Percentiles rank a stretch among this genome's conserved stretches.
Conservation (phyloP, 2,888 invertebrate species). For the Drosophila neonasuta region DNA sequence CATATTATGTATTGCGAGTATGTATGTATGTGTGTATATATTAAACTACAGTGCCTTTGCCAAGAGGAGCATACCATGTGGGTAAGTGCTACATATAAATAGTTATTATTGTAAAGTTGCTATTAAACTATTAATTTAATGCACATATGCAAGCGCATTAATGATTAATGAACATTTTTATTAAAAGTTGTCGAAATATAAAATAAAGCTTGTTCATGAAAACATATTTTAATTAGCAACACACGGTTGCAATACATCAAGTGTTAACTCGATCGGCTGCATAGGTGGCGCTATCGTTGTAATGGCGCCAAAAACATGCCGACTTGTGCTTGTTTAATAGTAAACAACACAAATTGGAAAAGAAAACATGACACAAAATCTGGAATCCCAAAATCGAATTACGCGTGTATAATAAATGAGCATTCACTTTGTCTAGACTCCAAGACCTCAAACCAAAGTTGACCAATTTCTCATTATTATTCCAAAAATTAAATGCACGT, state of each 20-base stretch:
- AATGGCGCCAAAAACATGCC: not conserved
- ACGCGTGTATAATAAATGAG: not conserved
- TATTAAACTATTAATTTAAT: conserved; percentile 1
- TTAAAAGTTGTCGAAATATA: not conserved
- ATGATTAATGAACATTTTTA: not conserved
- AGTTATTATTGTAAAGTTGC: not conserved
- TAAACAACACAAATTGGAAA: not conserved
- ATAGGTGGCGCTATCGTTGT: not conserved
- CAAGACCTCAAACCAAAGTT: not conserved
- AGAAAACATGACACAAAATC: not conserved
- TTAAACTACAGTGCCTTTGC: not conserved
- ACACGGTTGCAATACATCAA: not conserved
- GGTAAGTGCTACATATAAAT: not conserved
- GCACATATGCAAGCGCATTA: not conserved
- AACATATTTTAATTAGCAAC: not conserved
- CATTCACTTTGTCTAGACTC: not conserved
- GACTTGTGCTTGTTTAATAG: not conserved
- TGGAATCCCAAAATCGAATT: not conserved
- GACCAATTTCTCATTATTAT: conserved; percentile 26
- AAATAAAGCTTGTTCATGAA: not conserved
- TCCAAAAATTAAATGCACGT: conserved; percentile 25
- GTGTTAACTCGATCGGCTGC: not conserved
- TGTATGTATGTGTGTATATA: not conserved
- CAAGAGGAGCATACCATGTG: not conserved
- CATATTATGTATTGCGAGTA: not conserved